Conservation (phyloP, 2,888 invertebrate species). For the Andricus quercusramuli region DNA sequence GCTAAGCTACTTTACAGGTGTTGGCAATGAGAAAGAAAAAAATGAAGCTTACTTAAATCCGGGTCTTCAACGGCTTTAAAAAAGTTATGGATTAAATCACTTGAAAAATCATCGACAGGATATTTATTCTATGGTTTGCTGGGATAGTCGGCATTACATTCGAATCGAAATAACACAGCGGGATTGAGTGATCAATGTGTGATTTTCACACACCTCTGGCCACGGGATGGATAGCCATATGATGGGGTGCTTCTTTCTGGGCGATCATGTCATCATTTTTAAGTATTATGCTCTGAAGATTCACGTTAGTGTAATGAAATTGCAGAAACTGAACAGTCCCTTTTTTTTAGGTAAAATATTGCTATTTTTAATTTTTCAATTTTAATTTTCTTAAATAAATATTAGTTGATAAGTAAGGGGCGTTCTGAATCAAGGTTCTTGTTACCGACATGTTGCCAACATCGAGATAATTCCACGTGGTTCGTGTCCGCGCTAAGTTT, state of each 20-base stretch:
- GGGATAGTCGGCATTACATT: constrained; percentile 36
- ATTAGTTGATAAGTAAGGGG: no score
- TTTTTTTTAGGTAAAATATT: neutral
- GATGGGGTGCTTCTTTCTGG: constrained; percentile 69
- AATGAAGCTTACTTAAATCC: constrained; percentile 55
- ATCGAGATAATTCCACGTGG: no score
- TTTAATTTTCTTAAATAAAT: no score
- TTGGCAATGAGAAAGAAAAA: constrained; percentile 54
- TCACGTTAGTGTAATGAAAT: constrained; percentile 45
- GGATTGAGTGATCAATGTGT: constrained; percentile 21
- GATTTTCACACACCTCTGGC: constrained; percentile 46
- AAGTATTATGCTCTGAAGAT: constrained; percentile 42
- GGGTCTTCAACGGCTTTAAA: constrained; percentile 36
- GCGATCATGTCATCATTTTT: constrained; percentile 61
- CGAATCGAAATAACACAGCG: constrained; percentile 42
- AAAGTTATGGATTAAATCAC: constrained; percentile 35
- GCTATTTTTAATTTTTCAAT: neutral
- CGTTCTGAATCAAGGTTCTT: no score
- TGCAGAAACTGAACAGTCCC: constrained; percentile 1
- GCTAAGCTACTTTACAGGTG: constrained; percentile 44
- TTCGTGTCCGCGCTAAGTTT: no score
- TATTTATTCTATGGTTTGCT: constrained; percentile 43
- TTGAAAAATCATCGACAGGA: constrained; percentile 42
- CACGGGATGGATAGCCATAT: constrained; percentile 46
- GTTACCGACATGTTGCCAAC: no score